Base-by-base conservation (phyloP, 2,113 vertebrate species). In the Elanoides forficatus region DNA sequence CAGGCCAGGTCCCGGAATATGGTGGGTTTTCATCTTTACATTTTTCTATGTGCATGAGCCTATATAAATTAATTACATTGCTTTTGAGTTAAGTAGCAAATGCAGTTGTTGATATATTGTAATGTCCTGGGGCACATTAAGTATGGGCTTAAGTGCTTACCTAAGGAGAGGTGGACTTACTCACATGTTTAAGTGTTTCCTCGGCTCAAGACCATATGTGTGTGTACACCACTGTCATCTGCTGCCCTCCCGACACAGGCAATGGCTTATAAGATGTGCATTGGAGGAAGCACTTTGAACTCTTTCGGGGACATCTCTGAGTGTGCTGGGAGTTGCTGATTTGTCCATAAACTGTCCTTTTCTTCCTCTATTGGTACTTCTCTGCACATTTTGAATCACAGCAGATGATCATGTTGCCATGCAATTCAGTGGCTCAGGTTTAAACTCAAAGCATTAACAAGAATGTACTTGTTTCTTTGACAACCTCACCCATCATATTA, bases 1-100 rank as follows among this genome's bases (percentile, higher is more conserved):
- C 99, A 3, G 99, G 99, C 56, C 99, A 99, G 97, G 99, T 99
- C 97, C 99, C 99, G 11, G 99, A 99, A 97, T 99, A 99, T 97
- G 99, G 99, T 99, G 97, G 97, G 99, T 98, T 92, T 86, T 97
- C 78, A 71, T 38, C 17, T 94, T 97, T 52, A 62, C 22, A 8
- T 62, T 81, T 94, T 75, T n/a, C n/a, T 53, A 13, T 70, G 25
- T 87, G 59, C 82, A n/a, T 48, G 18, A 83, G 45, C 66, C 25
- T 71, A 42, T 83, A 73, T 89, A 55, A 81, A 79, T 76, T 81
- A 92, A 76, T 67, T 45, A 26, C 5, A 38, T 63, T 80, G 32
- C 15, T 93, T 96, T 79, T 90, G 16, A 97, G 17, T 62, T 93
- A 90, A 91, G 63, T 79, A 76, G 34, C 18, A 85, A 34, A 76